These are phyloP conservation scores for Dioctria linearis DNA, from an alignment of 2,888 invertebrate species.

Conservation along the genomic window DNA sequence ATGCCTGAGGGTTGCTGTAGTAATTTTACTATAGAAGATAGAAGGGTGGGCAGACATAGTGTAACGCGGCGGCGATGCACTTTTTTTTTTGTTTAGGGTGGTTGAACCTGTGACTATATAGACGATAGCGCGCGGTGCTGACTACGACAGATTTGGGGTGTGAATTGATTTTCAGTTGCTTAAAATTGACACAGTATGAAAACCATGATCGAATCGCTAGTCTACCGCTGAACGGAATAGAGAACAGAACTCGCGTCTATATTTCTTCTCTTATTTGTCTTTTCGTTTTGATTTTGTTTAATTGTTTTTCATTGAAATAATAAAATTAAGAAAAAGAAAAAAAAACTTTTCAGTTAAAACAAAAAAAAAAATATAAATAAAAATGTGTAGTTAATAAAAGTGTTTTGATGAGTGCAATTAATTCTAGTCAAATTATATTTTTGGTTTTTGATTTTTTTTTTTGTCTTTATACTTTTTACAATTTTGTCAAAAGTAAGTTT, in stretches of 20 bases:
- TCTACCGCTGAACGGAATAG: constrained; percentile 30
- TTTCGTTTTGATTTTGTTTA: constrained; percentile 38
- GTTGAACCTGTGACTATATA: constrained; percentile 15
- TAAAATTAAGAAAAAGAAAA: constrained; percentile 8
- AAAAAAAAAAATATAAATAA: too few relatives aligned
- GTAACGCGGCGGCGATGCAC: constrained; percentile 25
- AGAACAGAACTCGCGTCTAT: constrained; percentile 19
- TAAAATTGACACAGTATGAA: constrained; percentile 33
- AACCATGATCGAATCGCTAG: constrained; percentile 1
- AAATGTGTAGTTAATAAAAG: background rate
- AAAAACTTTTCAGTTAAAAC: constrained; percentile 7
- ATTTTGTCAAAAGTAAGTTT: constrained; percentile 13
- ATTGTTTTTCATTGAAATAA: constrained; percentile 20
- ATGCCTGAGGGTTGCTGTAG: constrained; percentile 34
- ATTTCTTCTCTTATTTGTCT: constrained; percentile 20
- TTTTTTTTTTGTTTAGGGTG: constrained; percentile 39
- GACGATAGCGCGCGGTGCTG: background rate
- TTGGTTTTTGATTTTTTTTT: constrained; percentile 22
- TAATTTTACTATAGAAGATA: constrained; percentile 1
- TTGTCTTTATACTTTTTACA: background rate
- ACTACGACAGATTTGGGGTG: constrained; percentile 10
- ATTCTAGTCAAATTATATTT: constrained; percentile 13
- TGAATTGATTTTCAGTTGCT: constrained; percentile 48
- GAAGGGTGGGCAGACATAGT: constrained; percentile 21
- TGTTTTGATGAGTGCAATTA: constrained; percentile 6